A percentile compares a stretch with the other conserved stretches of the same genome.
Conservation (phyloP, 2,113 vertebrate species). For the Brienomyrus brachyistius region DNA sequence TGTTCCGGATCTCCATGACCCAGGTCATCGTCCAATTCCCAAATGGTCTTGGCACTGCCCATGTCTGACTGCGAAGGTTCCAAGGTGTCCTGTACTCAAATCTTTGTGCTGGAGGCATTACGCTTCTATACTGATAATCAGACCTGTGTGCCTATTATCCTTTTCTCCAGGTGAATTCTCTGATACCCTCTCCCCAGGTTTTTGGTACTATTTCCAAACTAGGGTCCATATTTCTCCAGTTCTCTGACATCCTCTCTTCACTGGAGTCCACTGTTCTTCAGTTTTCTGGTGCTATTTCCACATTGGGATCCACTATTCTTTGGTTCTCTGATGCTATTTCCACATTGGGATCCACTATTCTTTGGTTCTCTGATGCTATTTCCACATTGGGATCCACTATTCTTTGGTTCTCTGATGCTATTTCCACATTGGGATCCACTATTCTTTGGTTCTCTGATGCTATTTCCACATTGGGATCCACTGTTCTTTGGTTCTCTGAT, state of each 20-base stretch:
- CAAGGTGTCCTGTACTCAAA: conserved; percentile 17
- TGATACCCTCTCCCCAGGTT: background rate
- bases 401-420: background rate
- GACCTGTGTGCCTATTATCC: conserved; percentile 30
- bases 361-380: background rate
- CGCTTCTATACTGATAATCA: conserved; percentile 30
- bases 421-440: background rate
- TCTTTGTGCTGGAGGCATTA: conserved; percentile 35
- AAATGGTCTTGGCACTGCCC: background rate
- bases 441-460: background rate
- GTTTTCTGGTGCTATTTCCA: background rate
- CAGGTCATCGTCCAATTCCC: background rate
- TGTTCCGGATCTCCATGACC: background rate
- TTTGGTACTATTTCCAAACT: background rate
- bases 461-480: background rate
- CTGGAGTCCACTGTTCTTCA: background rate
- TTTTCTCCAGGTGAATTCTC: conserved; percentile 30
- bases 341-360: background rate
- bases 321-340: background rate
- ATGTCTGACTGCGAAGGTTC: background rate
- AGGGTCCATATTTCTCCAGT: background rate
- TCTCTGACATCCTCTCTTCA: background rate
- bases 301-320: background rate
- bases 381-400: background rate
- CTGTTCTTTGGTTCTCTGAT: background rate